Base-by-base conservation (phyloP, 2,888 invertebrate genomes). In the Andricus quercusramuli region DNA sequence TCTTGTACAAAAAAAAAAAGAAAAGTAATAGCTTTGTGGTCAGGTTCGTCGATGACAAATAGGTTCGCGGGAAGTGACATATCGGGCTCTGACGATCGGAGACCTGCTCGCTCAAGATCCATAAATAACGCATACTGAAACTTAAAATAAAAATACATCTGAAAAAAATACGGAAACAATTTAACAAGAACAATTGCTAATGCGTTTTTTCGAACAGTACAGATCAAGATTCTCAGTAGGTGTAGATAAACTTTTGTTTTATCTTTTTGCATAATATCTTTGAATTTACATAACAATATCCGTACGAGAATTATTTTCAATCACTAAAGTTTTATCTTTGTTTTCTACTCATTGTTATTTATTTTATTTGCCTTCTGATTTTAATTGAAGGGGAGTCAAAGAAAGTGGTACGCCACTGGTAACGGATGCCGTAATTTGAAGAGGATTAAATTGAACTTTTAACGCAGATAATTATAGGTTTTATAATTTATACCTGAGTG, bases 401-500 rank as follows among this genome's bases (percentile, higher is more conserved):
- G 62, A 44, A 51, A 70, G 47, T 70, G 47, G 51, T 70, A 68
- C 68, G 68, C 68, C 68, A 68, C 68, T 68, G 70, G 25, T 70
- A 70, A 70, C 29, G 47, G 70, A 70, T 70, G 70, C 70, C 51
- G 47, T 70, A 47, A 70, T 70, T 70, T 70, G 47, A 70, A 70
- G 70, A 70, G 47, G 70, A 70, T 70, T 70, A 70, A 70, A 70
- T 70, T 70, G 47, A 70, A 70, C 70, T 70, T 70, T 70, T 70
- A 70, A 70, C 51, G 47, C 29, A 70, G 70, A 70, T 70, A 70
- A 70, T 70, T 70, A 70, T 70, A 70, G 70, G 70, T 47, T 70
- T 70, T 70, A 70, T 47, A 70, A 70, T 70, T 70, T 70, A 70
- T 70, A 47, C 47, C 47, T 47, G 47, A 22, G 70, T 70, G 70